Conservation (phyloP, 2,113 vertebrate species). For the Paraplagusia blochii region DNA sequence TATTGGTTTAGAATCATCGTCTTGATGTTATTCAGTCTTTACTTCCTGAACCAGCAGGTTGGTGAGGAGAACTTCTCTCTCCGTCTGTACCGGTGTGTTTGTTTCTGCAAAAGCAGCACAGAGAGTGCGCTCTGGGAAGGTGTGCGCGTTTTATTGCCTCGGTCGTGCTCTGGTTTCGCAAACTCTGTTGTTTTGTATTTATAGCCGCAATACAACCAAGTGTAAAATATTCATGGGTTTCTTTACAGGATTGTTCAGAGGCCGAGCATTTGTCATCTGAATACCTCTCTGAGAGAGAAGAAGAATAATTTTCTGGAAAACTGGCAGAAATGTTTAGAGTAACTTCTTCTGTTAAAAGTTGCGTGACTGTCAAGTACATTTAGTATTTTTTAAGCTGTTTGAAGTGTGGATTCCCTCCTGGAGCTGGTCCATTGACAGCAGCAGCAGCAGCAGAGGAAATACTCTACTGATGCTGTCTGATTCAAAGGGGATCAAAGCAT, state of each 20-base stretch:
- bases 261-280: background rate
- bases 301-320: too few relatives aligned
- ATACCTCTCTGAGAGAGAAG: too few relatives aligned
- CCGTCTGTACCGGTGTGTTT: conserved; percentile 1
- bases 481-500: conserved; percentile 63
- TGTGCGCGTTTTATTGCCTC: background rate
- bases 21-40: conserved; percentile 37
- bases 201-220: background rate
- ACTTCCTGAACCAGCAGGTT: conserved; percentile 20
- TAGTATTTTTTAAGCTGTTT: conserved; percentile 3
- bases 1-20: conserved; percentile 54
- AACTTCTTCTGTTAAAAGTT: too few relatives aligned
- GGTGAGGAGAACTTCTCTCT: conserved; percentile 12
- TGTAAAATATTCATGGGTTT: background rate
- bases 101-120: conserved; percentile 1
- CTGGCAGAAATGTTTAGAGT: too few relatives aligned
- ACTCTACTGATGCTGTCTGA: conserved; percentile 36
- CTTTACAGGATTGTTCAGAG: background rate
- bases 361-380: background rate
- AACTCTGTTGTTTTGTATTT: conserved; percentile 1
- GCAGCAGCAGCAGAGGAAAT: conserved; percentile 35
- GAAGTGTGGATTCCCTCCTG: conserved; percentile 18
- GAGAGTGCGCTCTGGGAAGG: background rate
- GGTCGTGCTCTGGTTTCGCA: background rate
- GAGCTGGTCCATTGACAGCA: conserved; percentile 50